Evolutionary conservation across 2,888 invertebrate genomes (phyloP).

Genomic region (Sminthurinus aureus): DNA sequence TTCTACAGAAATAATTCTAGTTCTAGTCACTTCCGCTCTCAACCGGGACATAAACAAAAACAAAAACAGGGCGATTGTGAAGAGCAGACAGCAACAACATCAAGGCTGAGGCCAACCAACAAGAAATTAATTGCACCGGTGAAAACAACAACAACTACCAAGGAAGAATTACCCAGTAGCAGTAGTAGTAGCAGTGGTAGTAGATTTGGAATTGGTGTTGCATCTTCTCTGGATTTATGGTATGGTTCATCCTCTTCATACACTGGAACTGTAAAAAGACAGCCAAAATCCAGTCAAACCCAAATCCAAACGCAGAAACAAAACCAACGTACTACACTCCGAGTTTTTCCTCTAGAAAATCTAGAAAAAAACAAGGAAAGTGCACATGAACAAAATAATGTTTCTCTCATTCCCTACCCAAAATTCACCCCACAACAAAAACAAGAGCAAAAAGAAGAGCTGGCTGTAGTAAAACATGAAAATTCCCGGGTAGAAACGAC

Average conservation of each 20-base stretch:
- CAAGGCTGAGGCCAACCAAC: constrained; percentile 33
- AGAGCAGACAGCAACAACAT: too few species aligned
- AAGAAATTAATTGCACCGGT: constrained; percentile 55
- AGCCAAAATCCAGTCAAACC: neutral
- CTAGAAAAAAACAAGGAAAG: neutral
- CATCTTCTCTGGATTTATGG: constrained; percentile 53
- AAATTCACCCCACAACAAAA: constrained; percentile 13
- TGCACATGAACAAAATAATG: too few species aligned
- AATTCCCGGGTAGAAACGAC: neutral
- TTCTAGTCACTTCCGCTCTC: constrained; percentile 20
- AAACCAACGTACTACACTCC: constrained; percentile 8
- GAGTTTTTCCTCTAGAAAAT: constrained; percentile 22
- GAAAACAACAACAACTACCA: neutral
- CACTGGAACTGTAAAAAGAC: constrained; percentile 46
- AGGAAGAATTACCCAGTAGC: constrained; percentile 16
- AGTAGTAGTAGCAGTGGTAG: too few species aligned
- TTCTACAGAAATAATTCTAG: neutral
- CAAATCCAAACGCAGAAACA: too few species aligned
- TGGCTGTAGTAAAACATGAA: neutral
- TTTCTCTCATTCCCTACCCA: neutral
- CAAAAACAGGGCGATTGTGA: constrained; percentile 29
- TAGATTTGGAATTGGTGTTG: neutral
- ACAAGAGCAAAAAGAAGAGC: neutral
- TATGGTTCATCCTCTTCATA: constrained; percentile 35
- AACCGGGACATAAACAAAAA: constrained; percentile 35